phyloP scores from a whole-genome alignment of 2,888 invertebrate species.

The Drosophila kanekoi region DNA sequence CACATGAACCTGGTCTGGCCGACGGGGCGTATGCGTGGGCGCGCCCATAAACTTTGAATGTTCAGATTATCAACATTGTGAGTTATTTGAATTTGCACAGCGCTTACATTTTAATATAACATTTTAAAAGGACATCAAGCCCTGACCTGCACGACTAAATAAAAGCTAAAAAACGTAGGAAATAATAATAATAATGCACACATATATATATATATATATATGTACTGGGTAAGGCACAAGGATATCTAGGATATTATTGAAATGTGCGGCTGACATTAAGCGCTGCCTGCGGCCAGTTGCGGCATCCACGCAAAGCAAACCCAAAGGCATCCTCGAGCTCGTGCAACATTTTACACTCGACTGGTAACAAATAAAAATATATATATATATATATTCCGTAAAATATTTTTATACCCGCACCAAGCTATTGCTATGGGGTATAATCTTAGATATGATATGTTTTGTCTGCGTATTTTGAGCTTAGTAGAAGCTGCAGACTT shows the following conservation, averaged over 20 bases:
- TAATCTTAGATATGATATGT: constrained; percentile 8
- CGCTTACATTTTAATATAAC: constrained; percentile 59
- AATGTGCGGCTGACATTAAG: constrained; percentile 58
- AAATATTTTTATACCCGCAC: constrained; percentile 40
- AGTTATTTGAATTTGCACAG: constrained; percentile 67
- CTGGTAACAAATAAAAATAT: constrained; percentile 31
- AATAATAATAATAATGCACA: background rate
- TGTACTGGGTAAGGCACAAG: constrained; percentile 22
- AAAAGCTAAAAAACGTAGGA: constrained; percentile 24
- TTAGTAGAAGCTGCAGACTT: too few species aligned
- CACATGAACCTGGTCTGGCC: constrained; percentile 38
- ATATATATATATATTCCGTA: constrained; percentile 6
- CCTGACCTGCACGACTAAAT: constrained; percentile 26
- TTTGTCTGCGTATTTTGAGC: background rate
- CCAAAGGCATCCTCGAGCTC: constrained; percentile 37
- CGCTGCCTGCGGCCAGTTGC: constrained; percentile 45
- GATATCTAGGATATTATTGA: constrained; percentile 52
- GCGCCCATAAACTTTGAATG: constrained; percentile 16
- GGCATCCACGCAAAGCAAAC: constrained; percentile 14
- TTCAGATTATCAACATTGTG: constrained; percentile 38
- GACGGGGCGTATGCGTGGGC: background rate
- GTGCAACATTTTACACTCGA: constrained; percentile 53
- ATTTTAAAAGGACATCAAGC: constrained; percentile 59
- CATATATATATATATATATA: background rate
- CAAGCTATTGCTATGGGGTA: constrained; percentile 6